These are phyloP conservation scores for Pogonognathellus flavescens DNA, from an alignment of 1,140 invertebrate species.

Conservation along the genomic window DNA sequence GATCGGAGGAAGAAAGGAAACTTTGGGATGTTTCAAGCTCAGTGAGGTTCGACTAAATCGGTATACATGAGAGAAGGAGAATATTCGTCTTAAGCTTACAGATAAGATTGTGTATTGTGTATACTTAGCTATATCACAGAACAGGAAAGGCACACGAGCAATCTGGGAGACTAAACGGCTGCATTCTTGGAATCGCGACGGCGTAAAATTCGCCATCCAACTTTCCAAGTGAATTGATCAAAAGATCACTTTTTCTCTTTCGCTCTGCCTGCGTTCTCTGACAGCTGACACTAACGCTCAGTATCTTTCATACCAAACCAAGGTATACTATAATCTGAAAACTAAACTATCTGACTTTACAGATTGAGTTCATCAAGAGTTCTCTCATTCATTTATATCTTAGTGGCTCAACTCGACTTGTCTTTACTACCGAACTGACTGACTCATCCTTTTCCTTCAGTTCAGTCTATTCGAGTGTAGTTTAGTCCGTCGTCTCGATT, in stretches of 20 bases:
- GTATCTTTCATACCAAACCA: conserved; percentile 16
- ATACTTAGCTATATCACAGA: neutral
- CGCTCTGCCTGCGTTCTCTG: conserved; percentile 35
- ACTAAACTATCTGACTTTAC: conserved; percentile 40
- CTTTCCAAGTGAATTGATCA: conserved; percentile 53
- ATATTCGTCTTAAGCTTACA: conserved; percentile 19
- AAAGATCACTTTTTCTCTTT: conserved; percentile 53
- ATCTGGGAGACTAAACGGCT: conserved; percentile 41
- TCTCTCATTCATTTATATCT: conserved; percentile 17
- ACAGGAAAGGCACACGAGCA: conserved; percentile 8
- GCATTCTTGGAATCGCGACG: conserved; percentile 45
- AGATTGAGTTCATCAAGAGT: conserved; percentile 48
- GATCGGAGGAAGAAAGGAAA: conserved; percentile 15
- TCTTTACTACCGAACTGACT: neutral
- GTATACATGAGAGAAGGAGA: conserved; percentile 19
- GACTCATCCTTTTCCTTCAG: conserved; percentile 22
- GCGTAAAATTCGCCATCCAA: conserved; percentile 53
- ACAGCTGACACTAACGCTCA: conserved; percentile 46
- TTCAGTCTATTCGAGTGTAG: conserved; percentile 2
- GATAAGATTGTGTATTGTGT: conserved; percentile 33
- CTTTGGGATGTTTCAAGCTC: conserved; percentile 6
- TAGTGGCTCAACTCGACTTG: conserved; percentile 8
- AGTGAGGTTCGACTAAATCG: conserved; percentile 40
- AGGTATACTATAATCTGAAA: conserved; percentile 34
- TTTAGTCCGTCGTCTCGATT: conserved; percentile 4